Evolutionary conservation across 2,797 vertebrate species (phyloP).

Genomic region (Acanthopagrus latus): DNA sequence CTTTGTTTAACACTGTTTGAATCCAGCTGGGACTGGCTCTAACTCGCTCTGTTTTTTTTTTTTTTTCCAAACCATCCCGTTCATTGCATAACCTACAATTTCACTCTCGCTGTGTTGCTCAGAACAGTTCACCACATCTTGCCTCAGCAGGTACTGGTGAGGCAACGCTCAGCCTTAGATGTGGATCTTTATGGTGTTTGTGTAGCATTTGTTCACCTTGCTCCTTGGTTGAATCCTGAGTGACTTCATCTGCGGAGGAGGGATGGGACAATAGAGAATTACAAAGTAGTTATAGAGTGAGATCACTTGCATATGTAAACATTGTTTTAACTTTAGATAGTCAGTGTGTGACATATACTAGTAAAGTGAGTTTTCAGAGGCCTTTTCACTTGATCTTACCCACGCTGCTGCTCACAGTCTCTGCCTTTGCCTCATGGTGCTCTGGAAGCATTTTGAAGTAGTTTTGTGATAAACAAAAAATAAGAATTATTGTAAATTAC

Average conservation of each 20-base stretch:
- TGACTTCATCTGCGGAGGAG: constrained; percentile 56
- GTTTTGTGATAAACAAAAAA: background rate
- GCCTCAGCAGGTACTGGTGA: constrained; percentile 60
- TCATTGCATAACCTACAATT: constrained; percentile 72
- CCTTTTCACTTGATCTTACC: constrained; percentile 57
- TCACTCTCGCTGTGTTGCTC: constrained; percentile 45
- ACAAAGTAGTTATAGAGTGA: background rate
- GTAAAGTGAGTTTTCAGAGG: background rate
- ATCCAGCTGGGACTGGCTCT: constrained; percentile 58
- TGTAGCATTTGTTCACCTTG: constrained; percentile 60
- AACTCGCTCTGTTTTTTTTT: constrained; percentile 53
- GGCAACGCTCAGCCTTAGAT: background rate
- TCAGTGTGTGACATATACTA: background rate
- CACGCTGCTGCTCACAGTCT: constrained; percentile 48
- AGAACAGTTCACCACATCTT: constrained; percentile 56
- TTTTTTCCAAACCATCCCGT: constrained; percentile 5
- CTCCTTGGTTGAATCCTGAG: constrained; percentile 54
- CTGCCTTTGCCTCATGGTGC: constrained; percentile 49
- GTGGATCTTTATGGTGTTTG: background rate
- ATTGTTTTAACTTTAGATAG: too few relatives aligned
- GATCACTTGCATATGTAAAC: too few relatives aligned
- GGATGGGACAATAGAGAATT: constrained; percentile 7
- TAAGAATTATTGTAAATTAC: too few relatives aligned
- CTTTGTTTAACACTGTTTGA: constrained; percentile 41
- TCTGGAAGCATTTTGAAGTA: constrained; percentile 51